These are phyloP conservation scores for Eupithecia exiguata DNA, from an alignment of 2,888 invertebrate species.

Conservation along the genomic window DNA sequence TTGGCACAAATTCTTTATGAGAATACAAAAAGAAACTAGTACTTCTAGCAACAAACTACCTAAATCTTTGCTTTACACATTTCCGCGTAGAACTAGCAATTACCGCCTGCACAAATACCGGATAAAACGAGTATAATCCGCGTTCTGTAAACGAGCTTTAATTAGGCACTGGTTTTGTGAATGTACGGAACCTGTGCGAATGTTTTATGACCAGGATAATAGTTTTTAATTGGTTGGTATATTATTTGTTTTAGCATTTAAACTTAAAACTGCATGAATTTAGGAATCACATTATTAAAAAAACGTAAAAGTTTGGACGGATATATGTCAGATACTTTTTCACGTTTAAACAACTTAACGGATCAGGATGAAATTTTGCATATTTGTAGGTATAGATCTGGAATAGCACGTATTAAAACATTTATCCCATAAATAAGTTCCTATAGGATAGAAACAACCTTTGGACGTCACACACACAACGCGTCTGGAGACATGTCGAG, in stretches of 20 bases:
- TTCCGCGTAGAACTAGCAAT: constrained; percentile 51
- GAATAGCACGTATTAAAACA: no score
- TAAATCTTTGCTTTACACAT: constrained; percentile 41
- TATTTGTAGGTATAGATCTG: no score
- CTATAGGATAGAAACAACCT: not conserved
- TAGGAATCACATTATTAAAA: not conserved
- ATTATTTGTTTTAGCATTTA: not conserved
- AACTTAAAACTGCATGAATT: not conserved
- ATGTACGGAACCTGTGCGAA: constrained; percentile 9
- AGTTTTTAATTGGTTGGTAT: not conserved
- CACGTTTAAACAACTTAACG: not conserved
- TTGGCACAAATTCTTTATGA: not conserved
- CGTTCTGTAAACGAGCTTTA: constrained; percentile 48
- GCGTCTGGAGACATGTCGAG: not conserved
- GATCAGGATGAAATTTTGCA: not conserved
- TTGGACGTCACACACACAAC: not conserved
- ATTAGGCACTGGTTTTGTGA: constrained; percentile 41
- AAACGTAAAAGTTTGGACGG: not conserved
- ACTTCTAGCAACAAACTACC: not conserved
- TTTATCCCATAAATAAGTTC: not conserved
- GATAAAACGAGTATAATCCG: constrained; percentile 49
- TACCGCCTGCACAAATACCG: constrained; percentile 52
- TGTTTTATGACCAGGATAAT: not conserved
- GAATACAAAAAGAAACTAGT: not conserved
- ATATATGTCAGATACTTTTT: not conserved